Evolutionary conservation across 1,140 invertebrate genomes (phyloP), one percentile per base, ranked within the genome.

Genomic region (Pseudomyrmex gracilis): DNA sequence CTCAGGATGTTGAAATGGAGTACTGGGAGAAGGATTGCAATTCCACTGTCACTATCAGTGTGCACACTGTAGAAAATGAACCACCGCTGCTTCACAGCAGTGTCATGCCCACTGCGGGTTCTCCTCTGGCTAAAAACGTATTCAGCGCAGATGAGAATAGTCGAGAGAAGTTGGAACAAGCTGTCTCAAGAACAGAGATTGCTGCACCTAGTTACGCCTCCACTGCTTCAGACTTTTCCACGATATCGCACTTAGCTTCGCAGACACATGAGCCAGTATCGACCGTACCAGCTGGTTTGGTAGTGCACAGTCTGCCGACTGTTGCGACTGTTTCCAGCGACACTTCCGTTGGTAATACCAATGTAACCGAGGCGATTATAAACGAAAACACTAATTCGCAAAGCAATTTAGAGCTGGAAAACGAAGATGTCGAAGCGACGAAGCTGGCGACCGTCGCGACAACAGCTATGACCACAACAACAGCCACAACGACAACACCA

Each of bases 331-430:
- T 90, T 20, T 70, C 89, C 7, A 91, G 93, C 45, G 67, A 88
- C 15, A 73, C 84, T 64, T 66, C 57, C 2, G 90, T 90, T 2
- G 88, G 89, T 9, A 80, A 85, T 9, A 8, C 66, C 8, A 93
- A 94, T 45, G 91, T 94, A 5, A 90, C 93, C 1, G 93, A 94
- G 67, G 90, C 90, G 1, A 94, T 93, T 51, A 94, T 94, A 87
- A 94, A 94, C 34, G 93, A 94, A 53, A 93, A 94, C 15, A 93
- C 93, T 0, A 94, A 90, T 70, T 94, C 94, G 0, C 94, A 94
- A 49, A 91, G 93, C 15, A 94, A 92, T 85, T 80, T 94, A 24
- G 93, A 94, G 8, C 47, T 93, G 1, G 93, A 94, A 12, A 90
- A 84, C 13, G 91, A 93, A 7, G 93, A 93, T 5, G 85, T 61